Evolutionary conservation across 2,797 vertebrate genomes (phyloP).

Genomic region (Masticophis lateralis): DNA sequence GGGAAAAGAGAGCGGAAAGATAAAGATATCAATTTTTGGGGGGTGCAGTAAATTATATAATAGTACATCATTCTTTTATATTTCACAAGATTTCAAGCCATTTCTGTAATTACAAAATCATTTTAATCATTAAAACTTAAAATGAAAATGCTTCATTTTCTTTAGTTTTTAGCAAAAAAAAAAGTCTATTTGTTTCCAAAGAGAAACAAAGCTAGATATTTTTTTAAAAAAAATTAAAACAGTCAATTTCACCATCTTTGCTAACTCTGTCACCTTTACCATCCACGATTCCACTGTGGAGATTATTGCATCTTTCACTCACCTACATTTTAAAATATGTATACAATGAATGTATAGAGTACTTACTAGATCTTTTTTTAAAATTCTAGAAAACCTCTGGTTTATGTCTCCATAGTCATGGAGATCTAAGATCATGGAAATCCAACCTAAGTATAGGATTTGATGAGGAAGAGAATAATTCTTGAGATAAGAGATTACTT

Average conservation of each 20-base stretch:
- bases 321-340: background rate
- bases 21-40: background rate
- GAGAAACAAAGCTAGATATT: background rate
- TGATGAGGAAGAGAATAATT: background rate
- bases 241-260: background rate
- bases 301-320: background rate
- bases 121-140: background rate
- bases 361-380: background rate
- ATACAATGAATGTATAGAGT: background rate
- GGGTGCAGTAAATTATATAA: background rate
- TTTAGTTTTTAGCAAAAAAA: background rate
- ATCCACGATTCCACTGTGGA: background rate
- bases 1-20: background rate
- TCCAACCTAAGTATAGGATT: conserved; percentile 3
- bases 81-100: background rate
- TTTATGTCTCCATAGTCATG: conserved; percentile 28
- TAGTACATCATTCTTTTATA: background rate
- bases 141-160: background rate
- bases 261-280: background rate
- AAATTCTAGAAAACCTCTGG: background rate
- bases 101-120: background rate
- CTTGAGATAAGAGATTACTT: background rate
- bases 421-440: too few species aligned
- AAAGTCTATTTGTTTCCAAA: background rate
- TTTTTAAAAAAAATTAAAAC: background rate